Conservation (phyloP, 2,113 vertebrate genomes). For the Meriones unguiculatus region DNA sequence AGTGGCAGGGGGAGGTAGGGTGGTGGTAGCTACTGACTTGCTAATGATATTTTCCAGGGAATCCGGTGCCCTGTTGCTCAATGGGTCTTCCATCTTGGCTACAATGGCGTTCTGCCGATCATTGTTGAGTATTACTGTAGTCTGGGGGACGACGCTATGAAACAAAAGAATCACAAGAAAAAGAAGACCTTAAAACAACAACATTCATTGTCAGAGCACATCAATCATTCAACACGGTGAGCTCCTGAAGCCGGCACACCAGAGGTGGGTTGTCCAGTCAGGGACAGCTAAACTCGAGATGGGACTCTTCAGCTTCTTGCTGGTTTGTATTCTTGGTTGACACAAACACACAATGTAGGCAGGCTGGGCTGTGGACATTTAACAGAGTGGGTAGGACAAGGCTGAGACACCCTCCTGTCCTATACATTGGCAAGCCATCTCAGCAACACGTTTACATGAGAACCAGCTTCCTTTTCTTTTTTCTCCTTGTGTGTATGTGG, state of each 20-base stretch:
- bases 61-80: slow-evolving; percentile 89
- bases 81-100: slow-evolving; percentile 94
- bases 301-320: background rate
- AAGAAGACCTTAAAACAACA: slow-evolving; percentile 66
- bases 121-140: slow-evolving; percentile 97
- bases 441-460: background rate
- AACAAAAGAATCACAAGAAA: slow-evolving; percentile 83
- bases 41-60: slow-evolving; percentile 96
- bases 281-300: background rate
- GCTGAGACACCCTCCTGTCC: too few species aligned
- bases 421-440: background rate
- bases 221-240: slow-evolving; percentile 68
- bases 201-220: slow-evolving; percentile 64
- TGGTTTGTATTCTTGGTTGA: background rate
- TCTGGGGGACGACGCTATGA: slow-evolving; percentile 96
- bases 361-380: background rate
- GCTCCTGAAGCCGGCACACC: background rate
- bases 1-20: background rate
- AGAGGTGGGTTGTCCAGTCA: background rate
- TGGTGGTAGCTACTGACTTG: slow-evolving; percentile 91
- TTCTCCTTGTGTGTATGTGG: background rate
- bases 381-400: background rate
- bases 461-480: background rate
- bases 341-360: background rate
- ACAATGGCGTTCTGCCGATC: slow-evolving; percentile 90